Evolutionary conservation across 2,797 vertebrate species (phyloP), one percentile per base, ranked within the genome.

Genomic region (Aldrovandia affinis): DNA sequence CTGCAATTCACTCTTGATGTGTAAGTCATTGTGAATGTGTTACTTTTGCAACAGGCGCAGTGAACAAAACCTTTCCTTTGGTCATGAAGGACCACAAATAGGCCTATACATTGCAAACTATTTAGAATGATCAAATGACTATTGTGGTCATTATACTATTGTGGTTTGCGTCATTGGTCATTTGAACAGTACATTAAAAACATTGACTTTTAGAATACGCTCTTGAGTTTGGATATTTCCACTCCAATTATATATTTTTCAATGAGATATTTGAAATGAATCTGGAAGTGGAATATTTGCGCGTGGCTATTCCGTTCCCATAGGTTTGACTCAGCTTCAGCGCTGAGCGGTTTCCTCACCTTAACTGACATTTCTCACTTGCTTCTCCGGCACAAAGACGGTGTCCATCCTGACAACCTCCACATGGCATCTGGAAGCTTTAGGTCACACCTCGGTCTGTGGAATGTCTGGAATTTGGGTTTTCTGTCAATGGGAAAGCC

Each of bases 371-470:
- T 83, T 68, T 6, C n/a, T 68, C 63, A 33, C 44, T 82, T 30
- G 28, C 65, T 33, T 52, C 39, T 81, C 22, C 55, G 20, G 15
- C 20, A 55, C 28, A 39, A 59, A 28, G 33, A 63, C 61, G 50
- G 28, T 79, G 78, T 85, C 84, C 86, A 52, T 88, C 83, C 86
- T 88, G 78, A 87, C 86, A 89, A 86, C 88, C 89, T 92, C 93
- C 91, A 91, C 90, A 92, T 88, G 90, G 88, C 86, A 86, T 91
- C 90, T 50, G 33, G 88, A 90, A 85, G 92, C 90, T 88, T 84
- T 84, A 90, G 91, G 92, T 95, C 92, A 92, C 95, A 95, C 93
- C 93, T 94, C 94, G 92, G 89, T 92, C 90, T 88, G 89, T 94
- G 92, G 93, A 94, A 95, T 95, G 91, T 91, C 80, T 90, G 90